Conservation (phyloP, 2,113 vertebrate species). For the Turdus rufiventris region DNA sequence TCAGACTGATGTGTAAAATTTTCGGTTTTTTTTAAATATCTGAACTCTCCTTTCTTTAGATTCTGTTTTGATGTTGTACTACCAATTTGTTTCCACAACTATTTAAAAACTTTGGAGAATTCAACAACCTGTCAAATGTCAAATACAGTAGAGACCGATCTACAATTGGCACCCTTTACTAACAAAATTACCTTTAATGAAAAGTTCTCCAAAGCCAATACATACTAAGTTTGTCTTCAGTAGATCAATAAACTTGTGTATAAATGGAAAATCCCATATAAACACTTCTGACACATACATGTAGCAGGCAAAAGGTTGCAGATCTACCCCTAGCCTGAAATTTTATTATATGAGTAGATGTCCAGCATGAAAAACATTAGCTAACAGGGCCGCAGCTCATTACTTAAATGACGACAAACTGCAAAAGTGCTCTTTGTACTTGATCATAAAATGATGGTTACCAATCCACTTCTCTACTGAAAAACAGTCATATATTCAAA, state of each 20-base stretch:
- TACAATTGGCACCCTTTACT: neutral
- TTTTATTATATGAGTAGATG: neutral
- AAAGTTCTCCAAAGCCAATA: neutral
- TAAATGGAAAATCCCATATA: neutral
- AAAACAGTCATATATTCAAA: neutral
- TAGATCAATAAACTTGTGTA: neutral
- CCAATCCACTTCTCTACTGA: neutral
- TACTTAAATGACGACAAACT: slow-evolving; percentile 25
- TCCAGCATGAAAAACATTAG: neutral
- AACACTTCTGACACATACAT: neutral
- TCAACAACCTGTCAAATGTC: neutral
- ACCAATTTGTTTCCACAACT: neutral
- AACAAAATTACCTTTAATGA: neutral
- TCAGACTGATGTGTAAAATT: neutral
- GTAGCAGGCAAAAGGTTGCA: neutral
- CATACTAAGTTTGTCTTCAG: neutral
- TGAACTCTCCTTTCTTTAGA: neutral
- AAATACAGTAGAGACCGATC: neutral
- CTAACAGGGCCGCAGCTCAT: neutral
- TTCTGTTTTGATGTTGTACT: neutral
- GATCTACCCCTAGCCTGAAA: neutral
- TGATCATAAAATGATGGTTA: neutral
- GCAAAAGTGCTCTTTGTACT: neutral
- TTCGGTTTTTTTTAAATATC: neutral
- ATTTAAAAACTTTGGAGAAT: neutral